Evolutionary conservation across 1,140 invertebrate genomes (phyloP).

Genomic region (Bombus sylvicola): DNA sequence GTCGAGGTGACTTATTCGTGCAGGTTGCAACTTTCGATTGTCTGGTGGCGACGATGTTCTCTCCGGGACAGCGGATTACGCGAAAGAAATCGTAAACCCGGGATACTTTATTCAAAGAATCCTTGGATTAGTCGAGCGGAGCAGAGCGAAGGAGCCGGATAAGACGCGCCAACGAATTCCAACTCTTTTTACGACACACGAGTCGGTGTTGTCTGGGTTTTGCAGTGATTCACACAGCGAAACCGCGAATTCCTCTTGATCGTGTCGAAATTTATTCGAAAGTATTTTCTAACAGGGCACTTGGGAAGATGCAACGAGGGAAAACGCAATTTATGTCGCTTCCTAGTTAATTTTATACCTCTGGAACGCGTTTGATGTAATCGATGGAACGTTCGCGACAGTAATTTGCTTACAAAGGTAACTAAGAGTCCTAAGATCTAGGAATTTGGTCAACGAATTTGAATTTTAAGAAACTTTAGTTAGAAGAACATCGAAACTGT

Average conservation of each 20-base stretch:
- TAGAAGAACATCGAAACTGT: no score
- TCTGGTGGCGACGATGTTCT: constrained; percentile 3
- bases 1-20: neutral
- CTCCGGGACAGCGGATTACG: constrained; percentile 1
- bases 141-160: constrained; percentile 13
- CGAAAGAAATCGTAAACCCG: constrained; percentile 32
- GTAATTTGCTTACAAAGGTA: no score
- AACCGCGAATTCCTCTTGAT: neutral
- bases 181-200: neutral
- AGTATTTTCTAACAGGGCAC: neutral
- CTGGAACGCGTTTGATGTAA: neutral
- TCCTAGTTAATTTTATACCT: neutral
- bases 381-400: no score
- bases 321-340: neutral
- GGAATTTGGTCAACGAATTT: no score
- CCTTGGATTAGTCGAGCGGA: neutral
- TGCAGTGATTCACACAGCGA: neutral
- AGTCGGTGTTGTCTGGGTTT: neutral
- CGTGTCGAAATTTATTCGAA: neutral
- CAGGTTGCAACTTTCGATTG: constrained; percentile 1
- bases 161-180: constrained; percentile 32
- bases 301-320: neutral
- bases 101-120: constrained; percentile 35
- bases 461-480: no score
- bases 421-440: no score